Evolutionary conservation across 2,888 invertebrate species (phyloP).

Genomic region (Lasioglossum calceatum): DNA sequence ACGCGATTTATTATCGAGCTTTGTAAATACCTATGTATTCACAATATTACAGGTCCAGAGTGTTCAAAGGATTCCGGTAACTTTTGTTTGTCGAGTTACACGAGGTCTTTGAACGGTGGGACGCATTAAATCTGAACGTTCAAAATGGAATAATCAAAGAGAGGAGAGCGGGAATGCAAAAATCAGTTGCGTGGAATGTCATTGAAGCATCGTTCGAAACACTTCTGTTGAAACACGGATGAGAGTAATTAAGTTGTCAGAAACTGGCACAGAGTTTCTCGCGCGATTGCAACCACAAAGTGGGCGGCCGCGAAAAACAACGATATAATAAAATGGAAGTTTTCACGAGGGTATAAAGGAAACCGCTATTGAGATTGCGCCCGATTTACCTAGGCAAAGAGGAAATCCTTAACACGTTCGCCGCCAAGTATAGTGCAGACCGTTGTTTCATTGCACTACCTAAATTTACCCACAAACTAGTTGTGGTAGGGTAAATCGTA

Average conservation of each 20-base stretch:
- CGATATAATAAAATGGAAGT: background rate
- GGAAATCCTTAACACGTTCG: background rate
- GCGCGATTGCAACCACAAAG: background rate
- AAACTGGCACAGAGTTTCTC: background rate
- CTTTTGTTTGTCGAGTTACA: background rate
- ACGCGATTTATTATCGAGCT: background rate
- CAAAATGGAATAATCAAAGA: background rate
- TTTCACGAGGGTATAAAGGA: background rate
- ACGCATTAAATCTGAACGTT: background rate
- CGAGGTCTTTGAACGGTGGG: background rate
- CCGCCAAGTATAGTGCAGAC: background rate
- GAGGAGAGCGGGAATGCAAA: background rate
- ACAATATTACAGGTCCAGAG: background rate
- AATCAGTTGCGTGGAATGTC: background rate
- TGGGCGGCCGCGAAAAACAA: background rate
- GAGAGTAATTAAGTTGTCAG: conserved; percentile 4
- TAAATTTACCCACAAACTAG: too few species aligned
- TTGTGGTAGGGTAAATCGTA: too few species aligned
- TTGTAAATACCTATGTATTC: background rate
- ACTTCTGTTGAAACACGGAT: background rate
- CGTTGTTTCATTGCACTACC: too few species aligned
- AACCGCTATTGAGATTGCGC: background rate
- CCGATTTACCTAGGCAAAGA: background rate
- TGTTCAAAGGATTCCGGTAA: background rate
- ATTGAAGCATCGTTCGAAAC: background rate